phyloP scores from a whole-genome alignment of 2,113 vertebrate species.

The Noctilio leporinus region DNA sequence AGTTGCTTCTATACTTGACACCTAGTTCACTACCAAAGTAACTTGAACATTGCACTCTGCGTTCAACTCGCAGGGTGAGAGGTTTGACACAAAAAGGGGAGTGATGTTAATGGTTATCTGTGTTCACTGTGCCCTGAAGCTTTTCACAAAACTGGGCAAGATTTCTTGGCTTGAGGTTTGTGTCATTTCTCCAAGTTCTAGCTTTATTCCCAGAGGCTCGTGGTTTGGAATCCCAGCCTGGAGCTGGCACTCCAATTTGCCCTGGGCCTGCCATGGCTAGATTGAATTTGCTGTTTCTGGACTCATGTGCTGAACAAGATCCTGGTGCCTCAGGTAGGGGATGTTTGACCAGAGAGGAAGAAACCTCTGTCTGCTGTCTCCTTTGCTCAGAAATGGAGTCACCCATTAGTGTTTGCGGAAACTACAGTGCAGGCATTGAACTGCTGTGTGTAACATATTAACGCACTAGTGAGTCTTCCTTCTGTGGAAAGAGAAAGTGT shows the following conservation, averaged over 20 bases:
- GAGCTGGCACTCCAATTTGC: conserved; percentile 75
- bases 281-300: conserved; percentile 86
- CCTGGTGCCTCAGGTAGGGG: conserved; percentile 80
- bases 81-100: not conserved
- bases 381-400: conserved; percentile 64
- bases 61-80: not conserved
- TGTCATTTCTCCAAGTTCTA: conserved; percentile 66
- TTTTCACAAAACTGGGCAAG: conserved; percentile 75
- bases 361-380: conserved; percentile 71
- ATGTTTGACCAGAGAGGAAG: conserved; percentile 77
- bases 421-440: conserved; percentile 62
- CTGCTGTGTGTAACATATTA: conserved; percentile 53
- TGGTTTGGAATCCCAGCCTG: conserved; percentile 78
- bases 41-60: accelerated
- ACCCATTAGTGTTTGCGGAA: conserved; percentile 51
- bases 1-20: not conserved
- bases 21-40: not conserved
- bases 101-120: not conserved
- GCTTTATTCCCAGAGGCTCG: conserved; percentile 74
- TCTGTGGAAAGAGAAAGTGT: conserved; percentile 62
- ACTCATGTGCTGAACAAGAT: conserved; percentile 76
- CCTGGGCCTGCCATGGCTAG: conserved; percentile 78
- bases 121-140: conserved; percentile 55
- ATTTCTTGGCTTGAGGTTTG: conserved; percentile 72
- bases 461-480: conserved; percentile 65